Conservation (phyloP, 2,797 vertebrate species). For the Gambusia yucatana region DNA sequence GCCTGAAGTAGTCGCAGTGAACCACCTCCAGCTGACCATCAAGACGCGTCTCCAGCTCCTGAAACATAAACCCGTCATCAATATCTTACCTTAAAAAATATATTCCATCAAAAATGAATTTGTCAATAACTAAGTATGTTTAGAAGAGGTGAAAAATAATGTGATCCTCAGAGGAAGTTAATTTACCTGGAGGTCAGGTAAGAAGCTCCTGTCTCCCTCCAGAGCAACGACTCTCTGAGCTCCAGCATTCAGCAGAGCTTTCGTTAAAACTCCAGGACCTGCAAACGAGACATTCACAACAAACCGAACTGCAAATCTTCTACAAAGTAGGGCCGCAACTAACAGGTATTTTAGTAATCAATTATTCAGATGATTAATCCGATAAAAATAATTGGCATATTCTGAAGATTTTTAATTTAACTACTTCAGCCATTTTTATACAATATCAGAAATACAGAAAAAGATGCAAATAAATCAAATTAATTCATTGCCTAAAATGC, state of each 20-base stretch:
- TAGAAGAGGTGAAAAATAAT: not conserved
- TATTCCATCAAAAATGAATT: not conserved
- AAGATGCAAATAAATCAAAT: no score
- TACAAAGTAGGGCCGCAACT: no score
- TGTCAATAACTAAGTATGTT: not conserved
- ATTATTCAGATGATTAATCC: no score
- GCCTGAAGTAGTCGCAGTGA: slow-evolving; percentile 89
- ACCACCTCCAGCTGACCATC: slow-evolving; percentile 87
- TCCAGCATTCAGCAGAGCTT: slow-evolving; percentile 87
- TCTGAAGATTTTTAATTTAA: no score
- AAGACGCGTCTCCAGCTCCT: slow-evolving; percentile 83
- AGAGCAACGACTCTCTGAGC: slow-evolving; percentile 88
- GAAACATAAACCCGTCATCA: slow-evolving; percentile 13
- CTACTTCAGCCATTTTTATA: no score
- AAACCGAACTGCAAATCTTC: not conserved
- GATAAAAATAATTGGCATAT: no score
- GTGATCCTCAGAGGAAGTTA: not conserved
- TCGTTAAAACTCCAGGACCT: slow-evolving; percentile 93
- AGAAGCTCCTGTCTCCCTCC: slow-evolving; percentile 84
- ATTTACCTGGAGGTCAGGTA: slow-evolving; percentile 86
- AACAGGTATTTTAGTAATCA: no score
- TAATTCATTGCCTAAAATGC: no score
- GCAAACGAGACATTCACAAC: slow-evolving; percentile 21
- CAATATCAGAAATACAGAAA: no score
- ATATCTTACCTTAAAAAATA: not conserved